Evolutionary conservation across 2,797 vertebrate species (phyloP), one percentile per base, ranked within the genome.

Genomic region (Enteromius trimaculatus): DNA sequence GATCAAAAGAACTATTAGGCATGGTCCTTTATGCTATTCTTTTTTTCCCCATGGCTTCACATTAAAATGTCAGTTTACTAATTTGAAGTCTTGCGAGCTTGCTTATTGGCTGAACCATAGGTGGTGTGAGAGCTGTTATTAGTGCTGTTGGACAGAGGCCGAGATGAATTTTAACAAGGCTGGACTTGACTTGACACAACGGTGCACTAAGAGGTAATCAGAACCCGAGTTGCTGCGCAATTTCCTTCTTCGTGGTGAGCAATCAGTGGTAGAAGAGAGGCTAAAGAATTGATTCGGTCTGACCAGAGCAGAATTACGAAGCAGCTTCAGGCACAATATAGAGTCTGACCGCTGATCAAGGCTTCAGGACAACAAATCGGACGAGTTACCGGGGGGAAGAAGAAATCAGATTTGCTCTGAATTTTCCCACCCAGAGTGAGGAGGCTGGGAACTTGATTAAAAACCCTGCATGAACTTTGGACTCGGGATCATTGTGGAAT

Each of bases 161-260:
- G 88, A 90, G 90, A 92, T 92, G 92, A 92, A 92, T 95, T 94
- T 94, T 93, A 94, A 94, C 92, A 88, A 92, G 92, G 90, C 87
- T 90, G 87, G 87, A 89, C 84, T 91, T 92, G 91, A 91, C 93
- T 91, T 88, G 92, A 91, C 92, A 92, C 89, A 90, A 91, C 92
- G 92, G 90, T 90, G 93, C 88, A 86, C 91, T 93, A 93, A 95
- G 93, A 94, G 93, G 95, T 95, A 95, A 95, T 96, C 95, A 95
- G 92, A 91, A 93, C 91, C 92, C 78, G 88, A 92, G 92, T 90
- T 92, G 92, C 91, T 89, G 89, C 89, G 92, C 93, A 93, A 95
- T 96, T 96, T 95, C 93, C 93, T 93, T 93, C 91, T 79, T 93
- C 62, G 86, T 88, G 92, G 93, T 89, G 91, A 89, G 92, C 94